These are phyloP conservation scores for Cliona cf. orientalis DNA, from an alignment of 37 sponge, comb jelly and placozoan genomes.

Conservation along the genomic window DNA sequence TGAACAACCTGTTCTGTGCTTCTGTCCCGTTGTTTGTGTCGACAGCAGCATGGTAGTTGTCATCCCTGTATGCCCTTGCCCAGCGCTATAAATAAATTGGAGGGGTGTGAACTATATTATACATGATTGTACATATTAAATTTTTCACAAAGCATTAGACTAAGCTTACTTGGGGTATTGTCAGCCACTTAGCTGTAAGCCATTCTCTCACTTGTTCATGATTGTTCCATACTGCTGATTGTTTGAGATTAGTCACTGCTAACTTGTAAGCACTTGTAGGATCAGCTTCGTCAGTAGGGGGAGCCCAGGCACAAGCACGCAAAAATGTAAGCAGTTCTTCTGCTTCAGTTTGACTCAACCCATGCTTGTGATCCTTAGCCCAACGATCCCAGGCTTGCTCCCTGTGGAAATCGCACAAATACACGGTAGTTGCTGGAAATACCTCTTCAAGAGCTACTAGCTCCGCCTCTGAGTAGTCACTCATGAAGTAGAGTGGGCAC, in stretches of 20 bases:
- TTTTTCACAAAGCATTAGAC: too few species aligned
- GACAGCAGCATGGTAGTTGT: conserved; percentile 17
- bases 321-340: conserved; percentile 14
- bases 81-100: conserved; percentile 2
- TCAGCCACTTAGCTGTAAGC: conserved; percentile 1
- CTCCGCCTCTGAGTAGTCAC: too few species aligned
- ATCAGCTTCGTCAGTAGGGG: neutral
- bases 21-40: conserved; percentile 42
- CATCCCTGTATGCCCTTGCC: conserved; percentile 18
- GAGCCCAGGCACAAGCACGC: conserved; percentile 33
- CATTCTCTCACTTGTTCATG: neutral
- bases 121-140: too few species aligned
- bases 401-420: conserved; percentile 54
- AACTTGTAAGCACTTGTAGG: neutral
- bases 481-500: conserved; percentile 31
- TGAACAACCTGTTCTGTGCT: conserved; percentile 31
- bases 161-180: neutral
- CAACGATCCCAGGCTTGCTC: conserved; percentile 58
- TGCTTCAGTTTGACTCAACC: conserved; percentile 27
- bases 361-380: conserved; percentile 43
- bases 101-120: too few species aligned
- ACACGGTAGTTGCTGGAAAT: conserved; percentile 18
- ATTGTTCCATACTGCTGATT: neutral
- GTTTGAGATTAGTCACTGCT: neutral
- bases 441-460: conserved; percentile 1